Conservation (phyloP, 1,140 invertebrate genomes). For the Bombus pyrosoma region DNA sequence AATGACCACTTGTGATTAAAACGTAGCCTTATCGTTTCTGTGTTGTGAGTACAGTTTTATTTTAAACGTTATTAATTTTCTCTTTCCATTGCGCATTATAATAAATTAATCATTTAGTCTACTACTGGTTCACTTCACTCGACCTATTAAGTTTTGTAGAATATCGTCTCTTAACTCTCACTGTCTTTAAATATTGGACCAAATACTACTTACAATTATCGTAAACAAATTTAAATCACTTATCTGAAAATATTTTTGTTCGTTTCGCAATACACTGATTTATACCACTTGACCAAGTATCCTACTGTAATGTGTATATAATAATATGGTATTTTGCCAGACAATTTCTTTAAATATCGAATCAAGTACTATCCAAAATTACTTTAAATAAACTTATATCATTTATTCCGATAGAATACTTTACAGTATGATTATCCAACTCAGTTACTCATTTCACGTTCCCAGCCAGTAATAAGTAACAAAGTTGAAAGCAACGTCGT, state of each 20-base stretch:
- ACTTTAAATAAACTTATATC: neutral
- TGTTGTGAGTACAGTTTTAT: neutral
- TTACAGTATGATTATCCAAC: neutral
- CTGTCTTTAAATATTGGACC: neutral
- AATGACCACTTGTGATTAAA: neutral
- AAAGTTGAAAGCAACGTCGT: neutral
- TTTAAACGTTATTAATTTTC: neutral
- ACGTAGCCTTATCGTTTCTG: neutral
- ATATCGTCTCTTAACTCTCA: neutral
- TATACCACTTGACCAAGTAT: neutral
- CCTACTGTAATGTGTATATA: no score
- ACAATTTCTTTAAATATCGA: neutral
- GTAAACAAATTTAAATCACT: neutral
- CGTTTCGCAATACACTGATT: no score
- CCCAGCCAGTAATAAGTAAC: neutral
- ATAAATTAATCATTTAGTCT: neutral
- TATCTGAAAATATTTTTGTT: neutral
- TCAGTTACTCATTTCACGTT: neutral
- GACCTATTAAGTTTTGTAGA: neutral
- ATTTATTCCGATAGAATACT: no score
- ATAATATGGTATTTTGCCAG: neutral
- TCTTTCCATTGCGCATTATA: neutral
- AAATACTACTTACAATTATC: neutral
- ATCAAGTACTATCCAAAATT: neutral
- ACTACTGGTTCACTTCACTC: neutral